Evolutionary conservation across 1,140 invertebrate genomes (phyloP), one percentile per base, ranked within the genome.

Genomic region (Belonocnema kinseyi): DNA sequence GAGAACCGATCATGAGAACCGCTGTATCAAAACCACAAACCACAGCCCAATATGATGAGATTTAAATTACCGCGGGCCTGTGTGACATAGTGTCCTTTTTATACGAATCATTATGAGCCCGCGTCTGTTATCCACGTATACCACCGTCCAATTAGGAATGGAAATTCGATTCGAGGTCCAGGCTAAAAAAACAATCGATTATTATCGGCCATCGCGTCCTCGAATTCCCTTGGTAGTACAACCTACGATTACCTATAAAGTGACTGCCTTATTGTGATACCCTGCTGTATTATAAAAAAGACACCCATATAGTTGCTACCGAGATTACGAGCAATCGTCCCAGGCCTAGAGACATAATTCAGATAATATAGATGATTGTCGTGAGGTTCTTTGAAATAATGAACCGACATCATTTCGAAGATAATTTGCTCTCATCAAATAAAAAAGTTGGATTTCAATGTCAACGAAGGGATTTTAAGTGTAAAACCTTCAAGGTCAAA

Each of bases 31-130:
- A 81, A 85, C 83, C 83, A 73, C 83, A 83, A 85, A 82, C 83
- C 78, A 77, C 81, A 83, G 73, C 71, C 81, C 78, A 81, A 85
- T 85, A 83, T 85, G 83, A 85, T 85, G 83, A 82, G 83, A 85
- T 85, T 85, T 85, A 83, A 85, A 83, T 85, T 85, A 85, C 83
- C 71, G 51, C 81, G 75, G 75, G 72, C 76, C 77, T 77, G 74
- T 83, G 83, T 85, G 83, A 85, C 83, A 85, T 81, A 83, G 78
- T 80, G 76, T 81, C 80, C 74, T 83, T 81, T 84, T 84, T 84
- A 77, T 84, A 77, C 72, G 74, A 80, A 79, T 84, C 76, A 77
- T 82, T 82, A 80, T 77, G 79, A 66, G 61, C 11, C 21, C 77
- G 73, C 75, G 73, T 54, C 70, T 70, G 77, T 76, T 78, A 76